Base-by-base conservation (phyloP, 2,797 vertebrate species). In the Poecilia gillii region DNA sequence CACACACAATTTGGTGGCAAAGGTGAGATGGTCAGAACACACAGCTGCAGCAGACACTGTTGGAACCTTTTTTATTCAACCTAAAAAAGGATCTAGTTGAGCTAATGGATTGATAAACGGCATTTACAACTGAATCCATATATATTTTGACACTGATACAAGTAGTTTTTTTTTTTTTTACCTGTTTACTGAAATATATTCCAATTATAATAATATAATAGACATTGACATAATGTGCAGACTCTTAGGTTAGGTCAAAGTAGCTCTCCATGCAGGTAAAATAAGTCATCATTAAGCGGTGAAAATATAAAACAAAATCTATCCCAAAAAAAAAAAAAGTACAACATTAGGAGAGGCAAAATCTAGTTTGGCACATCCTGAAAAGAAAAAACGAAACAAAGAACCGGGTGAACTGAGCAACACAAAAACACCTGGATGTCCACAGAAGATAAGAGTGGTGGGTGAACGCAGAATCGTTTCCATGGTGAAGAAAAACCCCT, bases 401-500 rank as follows among this genome's bases (percentile, higher is more conserved):
- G 33, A 18, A 36, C 33, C 9, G 18, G 33, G 33, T 66, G 33
- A 39, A 66, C 18, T 39, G 18, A 39, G 18, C 62, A 66, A 66
- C 18, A 11, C 62, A 12, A 66, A 62, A 66, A 66, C 33, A 66
- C 62, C 18, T 39, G 62, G 33, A 66, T 23, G 7, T 39, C 62
- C 33, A 39, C 33, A 5, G 62, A 39, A 66, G 8, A 39, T 33
- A 36, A 33, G 23, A 64, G 59, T 8, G 59, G 6, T 33, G 59
- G 59, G 33, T 64, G 16, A 64, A 64, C 31, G 4, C 31, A 33
- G 28, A 36, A 36, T 36, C 6, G 59, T 64, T 64, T 64, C 59
- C 59, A 64, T 64, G 59, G 59, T 16, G 59, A 64, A 64, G 59
- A 64, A 64, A 64, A 64, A 33, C 59, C 59, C 59, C 59, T 62